These are phyloP conservation scores for Ditula angustiorana DNA, from an alignment of 2,888 invertebrate genomes.

Conservation along the genomic window DNA sequence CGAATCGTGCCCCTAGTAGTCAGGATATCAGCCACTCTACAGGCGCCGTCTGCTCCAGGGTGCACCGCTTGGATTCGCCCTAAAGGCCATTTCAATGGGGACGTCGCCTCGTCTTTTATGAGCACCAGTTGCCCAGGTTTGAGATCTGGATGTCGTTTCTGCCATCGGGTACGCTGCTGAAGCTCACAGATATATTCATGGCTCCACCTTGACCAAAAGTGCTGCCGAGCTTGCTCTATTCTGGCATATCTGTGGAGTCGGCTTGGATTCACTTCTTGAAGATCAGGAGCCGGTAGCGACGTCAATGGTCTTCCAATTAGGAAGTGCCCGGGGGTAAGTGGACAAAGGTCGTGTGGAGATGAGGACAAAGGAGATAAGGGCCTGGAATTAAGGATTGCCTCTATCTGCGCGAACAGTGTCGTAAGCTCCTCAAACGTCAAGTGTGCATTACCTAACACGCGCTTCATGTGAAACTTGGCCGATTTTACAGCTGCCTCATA, in stretches of 20 bases:
- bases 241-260: conserved; percentile 4
- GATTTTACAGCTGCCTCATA: conserved; percentile 28
- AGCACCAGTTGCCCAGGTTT: conserved; percentile 23
- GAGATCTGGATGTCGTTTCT: conserved; percentile 1
- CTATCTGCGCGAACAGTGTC: conserved; percentile 33
- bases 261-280: neutral
- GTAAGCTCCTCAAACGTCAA: conserved; percentile 42
- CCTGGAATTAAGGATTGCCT: conserved; percentile 27
- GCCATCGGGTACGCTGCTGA: conserved; percentile 28
- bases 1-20: no score
- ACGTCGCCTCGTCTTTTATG: conserved; percentile 12
- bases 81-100: conserved; percentile 31
- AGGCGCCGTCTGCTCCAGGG: neutral
- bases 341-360: neutral
- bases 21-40: no score
- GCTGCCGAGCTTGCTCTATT: neutral
- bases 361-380: no score
- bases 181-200: conserved; percentile 24
- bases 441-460: conserved; percentile 39
- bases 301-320: neutral
- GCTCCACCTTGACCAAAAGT: conserved; percentile 17
- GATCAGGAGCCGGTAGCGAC: neutral
- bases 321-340: neutral
- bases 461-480: conserved; percentile 20
- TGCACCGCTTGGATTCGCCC: conserved; percentile 15